A percentile compares a stretch with the other conserved stretches of the same genome.
phyloP scores from a whole-genome alignment of 2,113 vertebrate species.

The Bubalus kerabau region DNA sequence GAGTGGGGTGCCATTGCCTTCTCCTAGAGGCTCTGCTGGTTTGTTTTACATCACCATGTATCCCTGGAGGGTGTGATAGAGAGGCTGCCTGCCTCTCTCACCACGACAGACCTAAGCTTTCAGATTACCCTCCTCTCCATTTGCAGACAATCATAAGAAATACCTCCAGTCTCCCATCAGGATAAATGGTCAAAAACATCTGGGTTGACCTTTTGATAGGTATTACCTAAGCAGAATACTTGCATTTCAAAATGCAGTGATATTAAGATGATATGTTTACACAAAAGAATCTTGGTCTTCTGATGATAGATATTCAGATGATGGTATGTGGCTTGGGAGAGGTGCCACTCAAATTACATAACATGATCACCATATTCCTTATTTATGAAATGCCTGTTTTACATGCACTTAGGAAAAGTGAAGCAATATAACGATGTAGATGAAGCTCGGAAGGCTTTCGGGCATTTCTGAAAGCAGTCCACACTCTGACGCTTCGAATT shows the following conservation, averaged over 20 bases:
- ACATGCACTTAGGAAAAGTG: neutral
- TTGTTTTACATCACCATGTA: neutral
- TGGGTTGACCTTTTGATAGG: neutral
- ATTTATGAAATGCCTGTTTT: neutral
- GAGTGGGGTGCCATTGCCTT: too few species aligned
- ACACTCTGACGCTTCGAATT: neutral
- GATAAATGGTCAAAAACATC: neutral
- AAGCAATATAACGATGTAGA: neutral
- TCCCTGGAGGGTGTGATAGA: neutral
- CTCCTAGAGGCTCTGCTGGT: neutral
- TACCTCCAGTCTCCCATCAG: neutral
- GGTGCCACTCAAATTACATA: neutral
- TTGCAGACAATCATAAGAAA: neutral
- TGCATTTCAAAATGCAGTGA: neutral
- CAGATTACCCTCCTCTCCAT: neutral
- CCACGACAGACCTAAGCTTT: neutral
- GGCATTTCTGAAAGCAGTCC: neutral
- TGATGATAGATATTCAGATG: neutral
- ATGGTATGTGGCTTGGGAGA: neutral
- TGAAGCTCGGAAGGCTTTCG: neutral
- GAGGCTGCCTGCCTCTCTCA: neutral
- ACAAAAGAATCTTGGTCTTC: neutral
- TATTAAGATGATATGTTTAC: neutral
- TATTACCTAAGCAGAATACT: neutral
- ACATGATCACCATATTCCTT: neutral